Evolutionary conservation across 1,140 invertebrate species (phyloP).

Genomic region (Lepidostoma basale): DNA sequence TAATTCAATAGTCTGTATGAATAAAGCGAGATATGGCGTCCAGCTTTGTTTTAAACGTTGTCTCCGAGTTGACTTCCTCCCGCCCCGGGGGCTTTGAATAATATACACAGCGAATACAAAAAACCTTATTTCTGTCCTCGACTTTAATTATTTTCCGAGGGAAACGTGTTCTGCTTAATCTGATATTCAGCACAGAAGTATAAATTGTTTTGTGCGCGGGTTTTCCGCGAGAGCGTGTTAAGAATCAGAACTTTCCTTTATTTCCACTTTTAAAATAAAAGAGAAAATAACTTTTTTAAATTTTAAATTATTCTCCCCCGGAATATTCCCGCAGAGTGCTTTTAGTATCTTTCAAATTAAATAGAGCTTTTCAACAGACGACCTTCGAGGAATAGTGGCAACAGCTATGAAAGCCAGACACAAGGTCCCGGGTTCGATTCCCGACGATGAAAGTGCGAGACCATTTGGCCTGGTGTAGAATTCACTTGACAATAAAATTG

Average conservation of each 20-base stretch:
- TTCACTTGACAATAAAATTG: too few species aligned
- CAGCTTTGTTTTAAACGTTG: slow-evolving; percentile 42
- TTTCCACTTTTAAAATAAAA: background rate
- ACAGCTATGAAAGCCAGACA: too few species aligned
- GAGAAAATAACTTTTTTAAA: background rate
- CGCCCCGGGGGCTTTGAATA: slow-evolving; percentile 36
- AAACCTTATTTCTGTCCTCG: slow-evolving; percentile 16
- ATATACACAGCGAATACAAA: slow-evolving; percentile 28
- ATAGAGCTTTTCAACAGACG: too few species aligned
- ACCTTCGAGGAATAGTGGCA: too few species aligned
- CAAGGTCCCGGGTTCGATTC: too few species aligned
- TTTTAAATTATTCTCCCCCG: background rate
- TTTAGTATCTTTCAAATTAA: too few species aligned
- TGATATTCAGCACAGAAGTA: slow-evolving; percentile 18
- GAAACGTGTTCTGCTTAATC: slow-evolving; percentile 25
- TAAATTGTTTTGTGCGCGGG: slow-evolving; percentile 10
- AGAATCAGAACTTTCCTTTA: slow-evolving; percentile 7
- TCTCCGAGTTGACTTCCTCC: slow-evolving; percentile 33
- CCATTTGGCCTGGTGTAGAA: too few species aligned
- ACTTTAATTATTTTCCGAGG: slow-evolving; percentile 18
- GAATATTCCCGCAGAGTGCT: too few species aligned
- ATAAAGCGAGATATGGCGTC: slow-evolving; percentile 39
- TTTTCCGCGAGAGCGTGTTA: slow-evolving; percentile 5
- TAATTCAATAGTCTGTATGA: slow-evolving; percentile 45
- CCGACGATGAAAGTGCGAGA: too few species aligned